Evolutionary conservation across 2,113 vertebrate genomes (phyloP).

Genomic region (Lanius ludovicianus): DNA sequence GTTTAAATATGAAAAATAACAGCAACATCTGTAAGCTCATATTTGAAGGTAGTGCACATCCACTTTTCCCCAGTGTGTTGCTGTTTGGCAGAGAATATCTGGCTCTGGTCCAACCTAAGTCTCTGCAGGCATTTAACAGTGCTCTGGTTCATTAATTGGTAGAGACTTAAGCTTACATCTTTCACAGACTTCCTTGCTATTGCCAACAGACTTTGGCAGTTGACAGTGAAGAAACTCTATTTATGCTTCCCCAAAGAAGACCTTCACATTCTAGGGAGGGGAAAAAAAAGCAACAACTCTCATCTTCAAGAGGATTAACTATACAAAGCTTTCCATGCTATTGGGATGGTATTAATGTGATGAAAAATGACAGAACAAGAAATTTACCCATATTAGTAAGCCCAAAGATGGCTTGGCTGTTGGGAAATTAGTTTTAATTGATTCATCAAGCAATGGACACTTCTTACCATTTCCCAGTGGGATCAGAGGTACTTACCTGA

Average conservation of each 20-base stretch:
- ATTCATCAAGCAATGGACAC: not conserved
- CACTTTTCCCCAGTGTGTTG: not conserved
- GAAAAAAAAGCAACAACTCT: not conserved
- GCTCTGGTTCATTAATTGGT: not conserved
- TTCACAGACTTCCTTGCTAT: not conserved
- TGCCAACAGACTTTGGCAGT: not conserved
- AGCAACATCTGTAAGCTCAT: not conserved
- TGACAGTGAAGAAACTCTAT: not conserved
- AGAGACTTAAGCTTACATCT: not conserved
- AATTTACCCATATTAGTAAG: not conserved
- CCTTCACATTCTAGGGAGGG: not conserved
- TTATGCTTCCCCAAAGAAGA: not conserved
- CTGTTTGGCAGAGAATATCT: not conserved
- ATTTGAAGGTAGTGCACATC: not conserved
- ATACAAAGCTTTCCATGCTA: not conserved
- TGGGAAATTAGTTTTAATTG: not conserved
- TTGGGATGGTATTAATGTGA: not conserved
- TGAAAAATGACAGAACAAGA: not conserved
- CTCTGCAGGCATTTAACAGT: not conserved
- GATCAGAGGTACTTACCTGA: not conserved
- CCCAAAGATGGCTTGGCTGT: not conserved
- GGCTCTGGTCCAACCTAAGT: not conserved
- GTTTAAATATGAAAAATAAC: not conserved
- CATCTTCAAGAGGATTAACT: not conserved
- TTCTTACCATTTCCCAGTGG: not conserved